Percentiles rank a stretch among this genome's conserved stretches.
Evolutionary conservation across 2,888 invertebrate genomes (phyloP).

Genomic region (Germaria angustata): DNA sequence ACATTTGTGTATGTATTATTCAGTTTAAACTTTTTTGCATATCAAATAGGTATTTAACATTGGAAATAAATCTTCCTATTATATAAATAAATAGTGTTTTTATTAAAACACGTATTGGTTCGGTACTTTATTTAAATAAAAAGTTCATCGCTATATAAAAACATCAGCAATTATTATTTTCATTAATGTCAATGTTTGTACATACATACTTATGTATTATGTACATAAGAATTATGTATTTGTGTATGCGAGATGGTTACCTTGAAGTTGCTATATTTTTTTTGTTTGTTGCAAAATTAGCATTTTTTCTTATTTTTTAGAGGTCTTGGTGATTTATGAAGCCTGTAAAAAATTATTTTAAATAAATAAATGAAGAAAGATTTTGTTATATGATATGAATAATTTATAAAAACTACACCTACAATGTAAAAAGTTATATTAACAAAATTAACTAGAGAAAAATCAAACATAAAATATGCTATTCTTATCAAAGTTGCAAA

Average conservation of each 20-base stretch:
- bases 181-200: neutral
- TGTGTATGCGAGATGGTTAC: neutral
- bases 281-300: conserved; percentile 43
- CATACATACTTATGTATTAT: no score
- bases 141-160: neutral
- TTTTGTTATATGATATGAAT: no score
- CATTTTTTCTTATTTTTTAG: conserved; percentile 13
- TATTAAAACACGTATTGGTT: conserved; percentile 43
- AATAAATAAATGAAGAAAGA: no score
- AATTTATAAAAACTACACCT: neutral
- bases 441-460: no score
- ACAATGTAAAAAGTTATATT: neutral
- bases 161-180: neutral
- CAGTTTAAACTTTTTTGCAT: conserved; percentile 32
- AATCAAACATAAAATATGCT: conserved; percentile 21
- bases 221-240: no score
- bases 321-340: conserved; percentile 20
- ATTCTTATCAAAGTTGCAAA: no score
- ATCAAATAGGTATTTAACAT: conserved; percentile 58
- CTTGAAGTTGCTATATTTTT: conserved; percentile 39
- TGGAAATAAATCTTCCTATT: conserved; percentile 61
- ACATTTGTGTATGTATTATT: neutral
- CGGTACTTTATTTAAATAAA: conserved; percentile 27
- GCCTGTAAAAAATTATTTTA: conserved; percentile 9
- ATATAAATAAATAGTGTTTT: conserved; percentile 10